Evolutionary conservation across 2,797 vertebrate genomes (phyloP).

Genomic region (Bucorvus abyssinicus): DNA sequence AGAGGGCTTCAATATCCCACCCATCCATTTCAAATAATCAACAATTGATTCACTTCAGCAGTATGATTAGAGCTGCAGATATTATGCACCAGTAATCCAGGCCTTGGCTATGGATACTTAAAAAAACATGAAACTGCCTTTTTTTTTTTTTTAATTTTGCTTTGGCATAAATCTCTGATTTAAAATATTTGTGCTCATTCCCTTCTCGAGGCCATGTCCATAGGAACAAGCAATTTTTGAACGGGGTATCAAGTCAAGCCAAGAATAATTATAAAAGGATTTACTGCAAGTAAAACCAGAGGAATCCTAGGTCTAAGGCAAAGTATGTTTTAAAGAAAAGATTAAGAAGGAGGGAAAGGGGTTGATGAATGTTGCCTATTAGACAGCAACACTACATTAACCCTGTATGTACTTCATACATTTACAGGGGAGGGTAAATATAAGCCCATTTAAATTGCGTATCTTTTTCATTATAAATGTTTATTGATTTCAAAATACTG

Average conservation of each 20-base stretch:
- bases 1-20: not conserved
- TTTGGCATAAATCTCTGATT: not conserved
- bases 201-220: not conserved
- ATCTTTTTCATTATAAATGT: not conserved
- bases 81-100: not conserved
- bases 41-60: not conserved
- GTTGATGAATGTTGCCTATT: not conserved
- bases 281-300: not conserved
- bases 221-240: not conserved
- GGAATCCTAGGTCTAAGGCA: not conserved
- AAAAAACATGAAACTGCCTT: not conserved
- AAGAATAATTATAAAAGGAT: slow-evolving; percentile 21
- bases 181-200: not conserved
- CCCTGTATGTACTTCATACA: not conserved
- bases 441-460: not conserved
- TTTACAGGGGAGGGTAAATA: not conserved
- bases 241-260: not conserved
- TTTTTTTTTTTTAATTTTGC: not conserved
- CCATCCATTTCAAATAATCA: slow-evolving; percentile 18
- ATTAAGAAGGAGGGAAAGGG: not conserved
- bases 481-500: not conserved
- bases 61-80: not conserved
- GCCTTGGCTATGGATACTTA: not conserved
- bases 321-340: not conserved
- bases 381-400: not conserved